These are phyloP conservation scores for Thamnophis elegans DNA, from an alignment of 2,797 vertebrate genomes.

Conservation along the genomic window DNA sequence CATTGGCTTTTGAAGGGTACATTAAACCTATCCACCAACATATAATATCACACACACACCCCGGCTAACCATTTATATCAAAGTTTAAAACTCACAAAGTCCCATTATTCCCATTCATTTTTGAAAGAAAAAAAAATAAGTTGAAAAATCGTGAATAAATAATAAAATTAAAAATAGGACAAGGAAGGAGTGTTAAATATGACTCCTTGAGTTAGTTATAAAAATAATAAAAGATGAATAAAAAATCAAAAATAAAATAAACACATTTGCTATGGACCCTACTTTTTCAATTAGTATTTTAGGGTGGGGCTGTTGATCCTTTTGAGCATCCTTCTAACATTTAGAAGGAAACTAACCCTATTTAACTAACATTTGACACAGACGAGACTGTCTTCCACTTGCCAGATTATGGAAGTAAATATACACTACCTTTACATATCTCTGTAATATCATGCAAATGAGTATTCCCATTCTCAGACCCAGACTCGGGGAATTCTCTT, in stretches of 20 bases:
- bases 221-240: neutral
- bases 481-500: neutral
- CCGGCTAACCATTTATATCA: neutral
- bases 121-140: neutral
- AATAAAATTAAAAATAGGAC: neutral
- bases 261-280: neutral
- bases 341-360: neutral
- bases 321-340: neutral
- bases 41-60: neutral
- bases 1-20: neutral
- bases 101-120: neutral
- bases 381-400: neutral
- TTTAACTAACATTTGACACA: neutral
- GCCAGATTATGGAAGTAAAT: neutral
- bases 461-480: neutral
- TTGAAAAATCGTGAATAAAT: neutral
- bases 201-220: neutral
- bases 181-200: neutral
- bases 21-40: neutral
- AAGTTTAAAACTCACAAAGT: neutral
- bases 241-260: neutral
- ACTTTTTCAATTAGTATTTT: neutral
- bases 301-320: neutral
- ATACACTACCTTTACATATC: neutral
- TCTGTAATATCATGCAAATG: neutral